Conservation (phyloP, 2,797 vertebrate species). For the Philypnodon macrostomus region DNA sequence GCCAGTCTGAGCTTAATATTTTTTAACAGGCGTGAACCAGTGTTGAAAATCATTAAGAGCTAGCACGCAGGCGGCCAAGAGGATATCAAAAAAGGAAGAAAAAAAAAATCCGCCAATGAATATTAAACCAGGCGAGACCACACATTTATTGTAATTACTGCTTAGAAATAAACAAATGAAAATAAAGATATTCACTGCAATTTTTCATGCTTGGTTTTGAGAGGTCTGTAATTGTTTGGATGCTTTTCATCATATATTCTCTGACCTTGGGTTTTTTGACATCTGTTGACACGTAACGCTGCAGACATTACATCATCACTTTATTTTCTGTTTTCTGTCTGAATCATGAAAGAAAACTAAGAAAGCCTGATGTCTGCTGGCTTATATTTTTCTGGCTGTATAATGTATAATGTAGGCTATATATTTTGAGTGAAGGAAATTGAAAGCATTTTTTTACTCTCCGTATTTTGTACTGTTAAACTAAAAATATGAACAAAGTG, state of each 20-base stretch:
- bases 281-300: constrained; percentile 20
- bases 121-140: constrained; percentile 65
- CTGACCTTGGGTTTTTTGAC: constrained; percentile 63
- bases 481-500: too few relatives aligned
- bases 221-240: constrained; percentile 38
- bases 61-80: constrained; percentile 59
- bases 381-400: too few relatives aligned
- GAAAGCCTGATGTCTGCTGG: too few relatives aligned
- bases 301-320: constrained; percentile 68
- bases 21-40: constrained; percentile 74
- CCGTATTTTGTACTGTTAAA: too few relatives aligned
- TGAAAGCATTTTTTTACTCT: too few relatives aligned
- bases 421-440: too few relatives aligned
- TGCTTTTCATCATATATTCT: constrained; percentile 28
- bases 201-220: constrained; percentile 33
- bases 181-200: constrained; percentile 42
- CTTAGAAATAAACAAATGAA: constrained; percentile 61
- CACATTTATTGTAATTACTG: constrained; percentile 75
- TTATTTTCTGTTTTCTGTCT: constrained; percentile 39
- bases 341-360: too few relatives aligned
- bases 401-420: too few relatives aligned
- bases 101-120: constrained; percentile 56
- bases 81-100: constrained; percentile 51
- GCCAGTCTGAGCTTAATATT: constrained; percentile 73
- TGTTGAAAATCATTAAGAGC: constrained; percentile 76